Evolutionary conservation across 2,888 invertebrate species (phyloP).

Genomic region (Beris chalybata): DNA sequence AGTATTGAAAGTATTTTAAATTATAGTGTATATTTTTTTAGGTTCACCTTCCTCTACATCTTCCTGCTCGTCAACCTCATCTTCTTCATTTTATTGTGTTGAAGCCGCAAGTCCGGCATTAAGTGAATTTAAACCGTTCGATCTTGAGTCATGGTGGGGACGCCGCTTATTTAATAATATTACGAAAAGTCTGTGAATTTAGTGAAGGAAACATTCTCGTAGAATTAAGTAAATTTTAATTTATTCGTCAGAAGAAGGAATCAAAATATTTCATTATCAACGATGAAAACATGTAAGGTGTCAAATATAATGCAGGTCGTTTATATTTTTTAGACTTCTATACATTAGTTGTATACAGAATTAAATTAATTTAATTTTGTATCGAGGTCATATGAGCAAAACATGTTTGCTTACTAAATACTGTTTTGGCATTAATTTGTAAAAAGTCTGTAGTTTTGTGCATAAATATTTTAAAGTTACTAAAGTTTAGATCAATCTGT

Average conservation of each 20-base stretch:
- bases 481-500: no score
- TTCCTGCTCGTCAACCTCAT: slow-evolving; percentile 57
- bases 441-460: no score
- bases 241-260: not conserved
- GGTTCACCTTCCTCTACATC: slow-evolving; percentile 45
- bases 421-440: no score
- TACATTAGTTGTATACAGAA: no score
- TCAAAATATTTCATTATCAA: not conserved
- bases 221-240: slow-evolving; percentile 30
- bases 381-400: no score
- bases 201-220: slow-evolving; percentile 33
- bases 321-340: no score
- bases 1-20: slow-evolving; percentile 5
- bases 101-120: slow-evolving; percentile 72
- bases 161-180: slow-evolving; percentile 82
- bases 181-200: slow-evolving; percentile 71
- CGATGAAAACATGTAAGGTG: no score
- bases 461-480: no score
- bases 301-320: no score
- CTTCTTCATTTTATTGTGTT: slow-evolving; percentile 65
- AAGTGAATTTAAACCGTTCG: slow-evolving; percentile 84
- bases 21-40: slow-evolving; percentile 30
- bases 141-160: slow-evolving; percentile 90
- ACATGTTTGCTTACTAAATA: no score
- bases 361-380: no score